Conservation (phyloP, 1,140 invertebrate species). For the Lucilia cuprina region DNA sequence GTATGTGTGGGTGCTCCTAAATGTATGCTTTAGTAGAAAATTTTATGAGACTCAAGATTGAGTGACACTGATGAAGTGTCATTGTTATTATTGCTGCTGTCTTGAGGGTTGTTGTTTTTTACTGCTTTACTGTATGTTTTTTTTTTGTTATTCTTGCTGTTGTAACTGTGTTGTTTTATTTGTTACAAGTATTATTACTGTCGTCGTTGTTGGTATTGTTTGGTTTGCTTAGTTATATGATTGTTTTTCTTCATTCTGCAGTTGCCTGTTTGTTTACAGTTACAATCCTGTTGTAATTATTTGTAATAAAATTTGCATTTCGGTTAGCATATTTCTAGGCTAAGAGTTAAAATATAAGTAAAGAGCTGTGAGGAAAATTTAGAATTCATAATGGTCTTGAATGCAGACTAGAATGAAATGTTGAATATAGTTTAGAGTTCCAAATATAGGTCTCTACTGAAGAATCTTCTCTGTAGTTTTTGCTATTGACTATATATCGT, state of each 20-base stretch:
- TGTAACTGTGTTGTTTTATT: not conserved
- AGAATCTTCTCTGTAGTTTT: no score
- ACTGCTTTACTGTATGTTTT: not conserved
- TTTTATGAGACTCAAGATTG: constrained; percentile 1
- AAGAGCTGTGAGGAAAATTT: not conserved
- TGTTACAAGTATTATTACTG: not conserved
- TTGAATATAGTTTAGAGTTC: no score
- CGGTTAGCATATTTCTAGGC: not conserved
- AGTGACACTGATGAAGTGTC: constrained; percentile 16
- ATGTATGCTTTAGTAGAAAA: not conserved
- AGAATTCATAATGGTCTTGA: no score
- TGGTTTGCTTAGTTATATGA: no score
- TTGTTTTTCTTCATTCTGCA: no score
- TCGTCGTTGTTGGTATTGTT: not conserved
- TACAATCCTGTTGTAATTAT: not conserved
- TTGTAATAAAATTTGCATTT: not conserved
- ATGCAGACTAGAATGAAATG: no score
- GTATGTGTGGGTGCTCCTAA: not conserved
- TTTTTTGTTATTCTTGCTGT: not conserved
- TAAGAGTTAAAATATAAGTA: not conserved
- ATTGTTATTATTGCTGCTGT: constrained; percentile 8
- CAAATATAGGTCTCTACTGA: no score
- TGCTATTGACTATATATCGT: no score
- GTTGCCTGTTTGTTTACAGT: not conserved
- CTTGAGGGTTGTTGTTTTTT: not conserved